Conservation (phyloP, 2,113 vertebrate species). For the Sinocyclocheilus anshuiensis region DNA sequence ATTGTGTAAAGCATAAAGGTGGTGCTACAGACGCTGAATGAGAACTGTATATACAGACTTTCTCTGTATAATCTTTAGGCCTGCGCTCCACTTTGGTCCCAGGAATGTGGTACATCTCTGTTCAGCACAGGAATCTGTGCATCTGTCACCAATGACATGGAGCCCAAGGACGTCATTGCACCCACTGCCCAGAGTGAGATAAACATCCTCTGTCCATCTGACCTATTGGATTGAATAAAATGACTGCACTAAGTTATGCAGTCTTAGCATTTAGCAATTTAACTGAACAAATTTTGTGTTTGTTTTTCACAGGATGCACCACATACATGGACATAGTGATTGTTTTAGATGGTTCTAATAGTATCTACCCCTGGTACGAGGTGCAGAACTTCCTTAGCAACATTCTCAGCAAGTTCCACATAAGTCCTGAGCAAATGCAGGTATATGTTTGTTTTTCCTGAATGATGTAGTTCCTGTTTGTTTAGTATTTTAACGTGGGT, state of each 20-base stretch:
- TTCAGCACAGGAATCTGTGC: constrained; percentile 92
- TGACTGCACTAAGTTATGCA: too few relatives aligned
- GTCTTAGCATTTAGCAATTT: too few relatives aligned
- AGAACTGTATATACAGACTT: not conserved
- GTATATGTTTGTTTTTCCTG: constrained; percentile 54
- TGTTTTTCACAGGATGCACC: constrained; percentile 80
- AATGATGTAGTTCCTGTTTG: not conserved
- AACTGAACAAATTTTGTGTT: not conserved
- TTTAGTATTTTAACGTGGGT: not conserved
- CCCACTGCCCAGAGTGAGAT: constrained; percentile 87
- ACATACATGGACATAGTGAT: constrained; percentile 97
- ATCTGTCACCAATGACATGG: constrained; percentile 79
- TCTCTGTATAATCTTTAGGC: constrained; percentile 74
- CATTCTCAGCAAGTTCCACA: constrained; percentile 92
- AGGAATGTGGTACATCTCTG: constrained; percentile 88
- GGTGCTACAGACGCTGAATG: constrained; percentile 32
- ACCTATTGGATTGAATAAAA: not conserved
- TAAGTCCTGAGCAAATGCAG: constrained; percentile 94
- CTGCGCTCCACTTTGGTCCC: constrained; percentile 94
- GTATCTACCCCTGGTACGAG: constrained; percentile 97
- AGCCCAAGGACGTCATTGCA: constrained; percentile 75
- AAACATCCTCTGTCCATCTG: not conserved
- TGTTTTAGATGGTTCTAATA: constrained; percentile 95
- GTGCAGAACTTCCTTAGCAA: constrained; percentile 96
- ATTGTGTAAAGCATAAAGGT: not conserved